Evolutionary conservation across 2,113 vertebrate genomes (phyloP).

Genomic region (Cebus imitator): DNA sequence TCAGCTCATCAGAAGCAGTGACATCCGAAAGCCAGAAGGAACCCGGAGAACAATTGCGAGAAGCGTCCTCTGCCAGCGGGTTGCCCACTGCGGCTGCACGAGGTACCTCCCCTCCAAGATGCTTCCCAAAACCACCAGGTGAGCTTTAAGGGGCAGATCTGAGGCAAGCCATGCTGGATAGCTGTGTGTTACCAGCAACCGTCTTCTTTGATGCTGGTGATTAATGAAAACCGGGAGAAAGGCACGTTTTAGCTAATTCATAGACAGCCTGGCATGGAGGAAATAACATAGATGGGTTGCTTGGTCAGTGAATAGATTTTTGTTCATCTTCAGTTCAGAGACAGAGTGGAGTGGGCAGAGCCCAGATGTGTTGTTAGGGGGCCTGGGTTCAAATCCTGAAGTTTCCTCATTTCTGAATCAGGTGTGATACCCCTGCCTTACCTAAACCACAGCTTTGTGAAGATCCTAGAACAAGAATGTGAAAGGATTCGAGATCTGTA

Average conservation of each 20-base stretch:
- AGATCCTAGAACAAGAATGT: background rate
- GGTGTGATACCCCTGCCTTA: no score
- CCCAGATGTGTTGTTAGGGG: background rate
- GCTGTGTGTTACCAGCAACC: accelerated
- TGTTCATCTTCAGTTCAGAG: background rate
- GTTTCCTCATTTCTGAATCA: background rate
- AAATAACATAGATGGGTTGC: background rate
- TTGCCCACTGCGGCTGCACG: background rate
- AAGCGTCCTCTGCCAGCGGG: background rate
- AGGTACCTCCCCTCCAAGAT: background rate
- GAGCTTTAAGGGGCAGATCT: background rate
- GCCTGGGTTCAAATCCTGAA: background rate
- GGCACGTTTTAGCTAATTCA: background rate
- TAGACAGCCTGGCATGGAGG: background rate
- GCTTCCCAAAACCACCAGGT: background rate
- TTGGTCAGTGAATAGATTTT: background rate
- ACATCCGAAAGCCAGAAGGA: background rate
- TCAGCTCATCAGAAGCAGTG: background rate
- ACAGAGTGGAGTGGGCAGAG: background rate
- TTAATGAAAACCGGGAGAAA: background rate
- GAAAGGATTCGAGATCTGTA: background rate
- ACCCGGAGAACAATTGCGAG: background rate
- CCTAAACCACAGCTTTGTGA: background rate
- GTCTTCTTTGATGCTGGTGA: background rate
- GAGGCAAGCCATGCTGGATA: accelerated